Conservation (phyloP, 2,797 vertebrate genomes). For the Sebastiscus tertius region DNA sequence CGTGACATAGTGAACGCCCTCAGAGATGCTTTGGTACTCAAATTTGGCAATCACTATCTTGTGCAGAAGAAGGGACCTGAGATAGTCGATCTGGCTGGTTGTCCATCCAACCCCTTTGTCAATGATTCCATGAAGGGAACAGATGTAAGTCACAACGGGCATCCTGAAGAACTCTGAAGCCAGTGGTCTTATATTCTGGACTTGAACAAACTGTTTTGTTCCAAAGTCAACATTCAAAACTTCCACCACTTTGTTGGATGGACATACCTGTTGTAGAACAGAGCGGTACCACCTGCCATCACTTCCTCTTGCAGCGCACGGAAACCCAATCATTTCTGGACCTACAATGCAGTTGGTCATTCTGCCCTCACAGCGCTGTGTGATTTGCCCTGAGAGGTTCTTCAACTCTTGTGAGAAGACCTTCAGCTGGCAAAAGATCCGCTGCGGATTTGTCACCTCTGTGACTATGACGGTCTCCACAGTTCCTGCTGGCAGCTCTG, state of each 20-base stretch:
- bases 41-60: conserved; percentile 87
- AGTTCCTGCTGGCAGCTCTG: conserved; percentile 85
- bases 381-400: conserved; percentile 86
- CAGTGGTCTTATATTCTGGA: conserved; percentile 83
- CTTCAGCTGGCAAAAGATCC: conserved; percentile 91
- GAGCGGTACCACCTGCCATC: conserved; percentile 92
- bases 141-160: conserved; percentile 93
- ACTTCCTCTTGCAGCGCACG: conserved; percentile 87
- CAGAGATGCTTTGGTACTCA: conserved; percentile 88
- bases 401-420: conserved; percentile 89
- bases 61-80: conserved; percentile 85
- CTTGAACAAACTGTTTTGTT: conserved; percentile 85
- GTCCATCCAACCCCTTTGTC: conserved; percentile 89
- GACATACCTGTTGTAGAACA: conserved; percentile 81
- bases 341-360: conserved; percentile 53
- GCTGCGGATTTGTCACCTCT: conserved; percentile 87
- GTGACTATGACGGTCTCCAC: conserved; percentile 89
- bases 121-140: conserved; percentile 88
- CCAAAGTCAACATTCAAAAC: conserved; percentile 93
- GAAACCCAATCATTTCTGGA: conserved; percentile 84
- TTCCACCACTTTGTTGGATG: conserved; percentile 76
- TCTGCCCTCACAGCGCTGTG: conserved; percentile 73
- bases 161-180: conserved; percentile 88
- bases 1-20: conserved; percentile 90
- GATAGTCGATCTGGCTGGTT: conserved; percentile 75